Evolutionary conservation across 2,797 vertebrate genomes (phyloP), one percentile per base, ranked within the genome.

Genomic region (Enteromius fasciolatus): DNA sequence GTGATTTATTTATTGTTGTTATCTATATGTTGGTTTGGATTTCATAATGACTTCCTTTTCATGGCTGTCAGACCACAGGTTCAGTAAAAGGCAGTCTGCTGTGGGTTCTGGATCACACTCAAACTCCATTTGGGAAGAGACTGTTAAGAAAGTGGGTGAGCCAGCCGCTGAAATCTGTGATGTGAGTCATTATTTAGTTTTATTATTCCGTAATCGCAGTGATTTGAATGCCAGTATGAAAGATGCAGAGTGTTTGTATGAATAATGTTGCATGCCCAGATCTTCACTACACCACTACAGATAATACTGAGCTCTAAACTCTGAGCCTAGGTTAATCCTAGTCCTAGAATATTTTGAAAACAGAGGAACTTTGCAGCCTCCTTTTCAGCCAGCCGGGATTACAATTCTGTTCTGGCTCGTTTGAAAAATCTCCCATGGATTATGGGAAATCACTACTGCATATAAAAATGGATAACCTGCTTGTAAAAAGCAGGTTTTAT

Each of bases 51-150:
- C 64, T 80, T 72, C 73, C 70, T 31, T 23, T 59, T 76, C 59
- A 54, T 46, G 15, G 12, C 36, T 72, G 23, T 63, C 50, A 95
- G 95, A 95, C 95, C 72, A 93, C 95, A 83, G 90, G 94, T 7
- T 82, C 90, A 31, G 83, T 92, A 82, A 97, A 91, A 89, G 97
- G 97, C 84, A 99, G 97, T 90, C 92, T 99, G 20, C 84, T 99
- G 81, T 98, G 97, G 97, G 95, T 98, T 85, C 90, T 99, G 91
- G 96, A 99, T 92, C 97, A 98, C 89, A 97, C 97, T 31, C 94
- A 89, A 89, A 98, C 97, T 57, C 86, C 92, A 0, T 99, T 99
- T 94, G 98, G 98, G 31, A 96, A 92, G 89, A 94, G 98, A 59
- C 93, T 94, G 86, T 89, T 99, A 89, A 98, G 95, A 92, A 97